These are phyloP conservation scores for Raja brachyura DNA, from an alignment of 2,113 vertebrate genomes.

Conservation along the genomic window DNA sequence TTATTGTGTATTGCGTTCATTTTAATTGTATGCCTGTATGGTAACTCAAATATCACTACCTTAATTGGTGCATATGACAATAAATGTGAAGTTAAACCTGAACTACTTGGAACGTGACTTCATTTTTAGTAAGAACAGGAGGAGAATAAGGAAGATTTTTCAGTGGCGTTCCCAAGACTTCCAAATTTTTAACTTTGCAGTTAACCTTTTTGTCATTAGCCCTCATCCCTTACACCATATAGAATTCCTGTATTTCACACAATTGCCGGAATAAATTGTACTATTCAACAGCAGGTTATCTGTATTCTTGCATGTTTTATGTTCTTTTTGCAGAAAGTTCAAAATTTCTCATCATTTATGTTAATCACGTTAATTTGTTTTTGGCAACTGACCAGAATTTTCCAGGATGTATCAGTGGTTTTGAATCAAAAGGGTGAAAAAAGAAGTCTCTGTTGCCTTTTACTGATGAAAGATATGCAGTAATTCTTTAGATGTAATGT, in stretches of 20 bases:
- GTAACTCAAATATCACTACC: no score
- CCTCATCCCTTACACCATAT: neutral
- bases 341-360: no score
- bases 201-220: neutral
- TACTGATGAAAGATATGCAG: neutral
- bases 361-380: neutral
- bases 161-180: neutral
- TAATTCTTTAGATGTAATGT: no score
- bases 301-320: neutral
- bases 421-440: neutral
- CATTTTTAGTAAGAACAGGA: neutral
- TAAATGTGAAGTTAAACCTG: no score
- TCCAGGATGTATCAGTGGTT: neutral
- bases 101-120: neutral
- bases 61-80: no score
- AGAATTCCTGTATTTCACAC: neutral
- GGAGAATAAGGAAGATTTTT: neutral
- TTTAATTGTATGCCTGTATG: no score
- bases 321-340: neutral
- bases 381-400: neutral
- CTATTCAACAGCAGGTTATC: neutral
- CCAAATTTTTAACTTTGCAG: neutral
- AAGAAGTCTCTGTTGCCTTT: neutral
- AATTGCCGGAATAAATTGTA: neutral
- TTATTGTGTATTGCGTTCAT: no score